These are phyloP conservation scores for Molossus alvarezi DNA, from an alignment of 2,797 vertebrate genomes.

Conservation along the genomic window DNA sequence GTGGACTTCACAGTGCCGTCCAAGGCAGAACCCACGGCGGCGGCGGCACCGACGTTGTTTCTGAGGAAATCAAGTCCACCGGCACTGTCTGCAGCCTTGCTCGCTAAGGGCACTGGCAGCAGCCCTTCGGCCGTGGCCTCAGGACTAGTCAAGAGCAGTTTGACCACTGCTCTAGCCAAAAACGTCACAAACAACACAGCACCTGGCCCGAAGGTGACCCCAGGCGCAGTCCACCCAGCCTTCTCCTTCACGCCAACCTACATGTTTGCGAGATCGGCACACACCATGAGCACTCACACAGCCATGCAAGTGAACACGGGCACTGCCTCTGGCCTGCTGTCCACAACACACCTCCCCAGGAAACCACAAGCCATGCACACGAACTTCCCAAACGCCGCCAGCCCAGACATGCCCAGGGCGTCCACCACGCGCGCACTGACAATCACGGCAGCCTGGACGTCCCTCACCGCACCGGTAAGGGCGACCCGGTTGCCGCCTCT, in stretches of 20 bases:
- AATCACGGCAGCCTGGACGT: constrained; percentile 90
- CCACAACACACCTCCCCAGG: constrained; percentile 87
- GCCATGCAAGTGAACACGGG: constrained; percentile 83
- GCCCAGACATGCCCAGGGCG: constrained; percentile 87
- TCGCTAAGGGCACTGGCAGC: constrained; percentile 90
- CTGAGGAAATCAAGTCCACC: constrained; percentile 92
- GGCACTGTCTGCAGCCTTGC: constrained; percentile 89
- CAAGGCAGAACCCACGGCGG: constrained; percentile 89
- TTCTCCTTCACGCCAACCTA: constrained; percentile 85
- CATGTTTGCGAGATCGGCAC: constrained; percentile 85
- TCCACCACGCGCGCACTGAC: constrained; percentile 90
- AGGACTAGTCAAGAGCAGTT: constrained; percentile 89
- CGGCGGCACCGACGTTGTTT: constrained; percentile 86
- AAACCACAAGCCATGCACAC: constrained; percentile 89
- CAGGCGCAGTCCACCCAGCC: constrained; percentile 84
- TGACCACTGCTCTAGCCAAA: constrained; percentile 86
- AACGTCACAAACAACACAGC: constrained; percentile 88
- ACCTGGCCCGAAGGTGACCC: constrained; percentile 89
- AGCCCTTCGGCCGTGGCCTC: constrained; percentile 90
- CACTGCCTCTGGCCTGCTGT: constrained; percentile 85
- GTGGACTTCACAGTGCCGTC: constrained; percentile 90
- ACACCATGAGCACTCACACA: constrained; percentile 80
- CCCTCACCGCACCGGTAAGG: constrained; percentile 91
- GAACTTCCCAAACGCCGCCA: constrained; percentile 87
- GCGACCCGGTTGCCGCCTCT: constrained; percentile 90